Percentiles rank a stretch among this genome's conserved stretches.
These are phyloP conservation scores for Decapterus maruadsi DNA, from an alignment of 2,797 vertebrate species.

Conservation along the genomic window DNA sequence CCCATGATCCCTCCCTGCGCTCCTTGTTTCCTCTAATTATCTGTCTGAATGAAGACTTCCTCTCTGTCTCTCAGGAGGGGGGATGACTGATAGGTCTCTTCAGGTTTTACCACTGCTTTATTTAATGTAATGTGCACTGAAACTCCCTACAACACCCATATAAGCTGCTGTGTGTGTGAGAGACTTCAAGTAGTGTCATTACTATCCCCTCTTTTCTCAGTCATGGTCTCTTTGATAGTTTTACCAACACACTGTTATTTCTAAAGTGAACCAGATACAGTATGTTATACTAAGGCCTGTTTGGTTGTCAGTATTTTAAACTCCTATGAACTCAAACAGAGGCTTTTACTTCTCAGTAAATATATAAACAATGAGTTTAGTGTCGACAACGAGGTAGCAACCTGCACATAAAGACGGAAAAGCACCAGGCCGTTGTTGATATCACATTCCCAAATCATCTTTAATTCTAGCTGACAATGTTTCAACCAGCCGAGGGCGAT, in stretches of 20 bases:
- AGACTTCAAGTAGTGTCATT: not conserved
- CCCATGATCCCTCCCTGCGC: not conserved
- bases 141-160: slow-evolving; percentile 10
- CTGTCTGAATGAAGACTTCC: slow-evolving; percentile 43
- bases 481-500: not conserved
- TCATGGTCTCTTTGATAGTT: not conserved
- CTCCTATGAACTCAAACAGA: no score
- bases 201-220: not conserved
- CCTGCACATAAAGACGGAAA: no score
- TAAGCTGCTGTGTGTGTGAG: slow-evolving; percentile 16
- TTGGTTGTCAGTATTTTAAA: not conserved
- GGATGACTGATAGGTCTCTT: slow-evolving; percentile 62
- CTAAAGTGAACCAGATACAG: not conserved
- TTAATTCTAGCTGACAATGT: not conserved
- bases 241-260: not conserved
- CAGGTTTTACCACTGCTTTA: slow-evolving; percentile 64
- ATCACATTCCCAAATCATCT: not conserved
- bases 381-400: not conserved
- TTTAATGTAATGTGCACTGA: slow-evolving; percentile 56
- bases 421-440: not conserved
- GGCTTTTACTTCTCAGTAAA: no score
- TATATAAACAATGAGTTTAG: no score
- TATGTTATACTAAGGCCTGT: not conserved
- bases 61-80: slow-evolving; percentile 30
- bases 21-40: slow-evolving; percentile 57